Evolutionary conservation across 2,888 invertebrate species (phyloP).

Genomic region (Rhimphoctona megacephalus): DNA sequence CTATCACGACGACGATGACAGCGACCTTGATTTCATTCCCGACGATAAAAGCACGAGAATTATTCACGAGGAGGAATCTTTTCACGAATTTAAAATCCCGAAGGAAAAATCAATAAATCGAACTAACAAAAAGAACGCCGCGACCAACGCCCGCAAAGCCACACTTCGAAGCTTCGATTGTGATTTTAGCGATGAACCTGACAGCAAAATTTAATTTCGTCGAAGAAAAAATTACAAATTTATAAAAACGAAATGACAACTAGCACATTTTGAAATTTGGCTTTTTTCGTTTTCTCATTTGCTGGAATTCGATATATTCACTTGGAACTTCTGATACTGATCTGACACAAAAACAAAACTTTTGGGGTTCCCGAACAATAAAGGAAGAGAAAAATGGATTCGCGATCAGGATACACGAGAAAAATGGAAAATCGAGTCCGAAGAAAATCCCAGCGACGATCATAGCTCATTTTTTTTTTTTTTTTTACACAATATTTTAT

Average conservation of each 20-base stretch:
- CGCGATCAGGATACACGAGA: neutral
- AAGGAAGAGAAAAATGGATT: neutral
- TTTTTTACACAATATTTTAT: constrained; percentile 35
- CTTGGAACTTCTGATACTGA: too few relatives aligned
- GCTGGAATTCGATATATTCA: neutral
- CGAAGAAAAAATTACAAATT: neutral
- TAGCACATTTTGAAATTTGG: neutral
- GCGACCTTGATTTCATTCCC: constrained; percentile 31
- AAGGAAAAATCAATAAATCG: constrained; percentile 55
- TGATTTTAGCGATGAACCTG: constrained; percentile 76
- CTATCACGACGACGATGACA: constrained; percentile 16
- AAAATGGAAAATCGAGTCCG: neutral
- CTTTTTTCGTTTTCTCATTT: neutral
- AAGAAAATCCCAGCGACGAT: constrained; percentile 32
- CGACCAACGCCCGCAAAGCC: constrained; percentile 59
- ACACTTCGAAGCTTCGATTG: constrained; percentile 66
- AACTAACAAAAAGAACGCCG: constrained; percentile 13
- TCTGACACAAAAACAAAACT: neutral
- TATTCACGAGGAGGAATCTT: constrained; percentile 50
- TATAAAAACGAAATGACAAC: neutral
- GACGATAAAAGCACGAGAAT: constrained; percentile 10
- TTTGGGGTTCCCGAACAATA: neutral
- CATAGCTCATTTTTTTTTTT: constrained; percentile 41
- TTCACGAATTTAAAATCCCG: constrained; percentile 72
- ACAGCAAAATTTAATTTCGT: constrained; percentile 30